phyloP scores from a whole-genome alignment of 2,113 vertebrate genomes.

The Gopherus flavomarginatus region DNA sequence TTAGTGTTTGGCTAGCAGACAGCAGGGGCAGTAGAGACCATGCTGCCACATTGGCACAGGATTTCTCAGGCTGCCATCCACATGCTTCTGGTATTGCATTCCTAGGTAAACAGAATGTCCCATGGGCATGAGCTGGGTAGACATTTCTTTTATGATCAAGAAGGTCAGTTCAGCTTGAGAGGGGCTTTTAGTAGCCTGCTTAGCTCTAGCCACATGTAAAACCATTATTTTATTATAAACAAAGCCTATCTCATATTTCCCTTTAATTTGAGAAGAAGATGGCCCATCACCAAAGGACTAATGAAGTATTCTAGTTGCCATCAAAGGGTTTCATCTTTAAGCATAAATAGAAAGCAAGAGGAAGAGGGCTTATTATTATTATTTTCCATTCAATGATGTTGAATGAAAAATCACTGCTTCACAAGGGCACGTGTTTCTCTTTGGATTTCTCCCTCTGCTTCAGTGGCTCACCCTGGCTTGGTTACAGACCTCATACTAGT shows the following conservation, averaged over 20 bases:
- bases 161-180: neutral
- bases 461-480: neutral
- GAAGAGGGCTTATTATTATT: slow-evolving; percentile 6
- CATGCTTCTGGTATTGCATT: slow-evolving; percentile 10
- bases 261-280: neutral
- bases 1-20: slow-evolving; percentile 24
- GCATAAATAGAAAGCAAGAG: neutral
- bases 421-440: neutral
- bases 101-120: neutral
- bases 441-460: neutral
- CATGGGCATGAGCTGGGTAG: neutral
- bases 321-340: neutral
- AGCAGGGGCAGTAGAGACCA: neutral
- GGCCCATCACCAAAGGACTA: neutral
- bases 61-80: neutral
- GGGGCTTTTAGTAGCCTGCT: neutral
- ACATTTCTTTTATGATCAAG: neutral
- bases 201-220: neutral
- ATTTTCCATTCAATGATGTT: neutral
- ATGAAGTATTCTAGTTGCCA: neutral
- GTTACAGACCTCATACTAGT: neutral
- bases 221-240: neutral
- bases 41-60: neutral
- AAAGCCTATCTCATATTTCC: neutral
- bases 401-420: slow-evolving; percentile 23